Evolutionary conservation across 2,797 vertebrate genomes (phyloP), one percentile per base, ranked within the genome.

Genomic region (Harpagifer antarcticus): DNA sequence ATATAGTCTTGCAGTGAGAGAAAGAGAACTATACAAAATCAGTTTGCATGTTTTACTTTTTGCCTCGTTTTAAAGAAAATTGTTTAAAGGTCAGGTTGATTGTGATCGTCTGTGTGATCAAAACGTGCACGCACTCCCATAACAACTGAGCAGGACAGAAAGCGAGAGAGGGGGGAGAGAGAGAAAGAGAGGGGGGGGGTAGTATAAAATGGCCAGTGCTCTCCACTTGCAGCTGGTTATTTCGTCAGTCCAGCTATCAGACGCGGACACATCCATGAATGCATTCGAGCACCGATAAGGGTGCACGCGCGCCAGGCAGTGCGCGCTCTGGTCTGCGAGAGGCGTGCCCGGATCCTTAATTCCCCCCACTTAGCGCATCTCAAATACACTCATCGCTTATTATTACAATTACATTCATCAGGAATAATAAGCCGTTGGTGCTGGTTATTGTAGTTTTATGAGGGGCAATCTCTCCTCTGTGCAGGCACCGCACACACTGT

Each of bases 261-360:
- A 76, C 68, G 53, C 65, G 63, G 75, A 77, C 80, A 82, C 75
- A 49, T 73, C 44, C 78, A 12, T 10, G 76, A 63, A 68, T 50
- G 71, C 19, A 54, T 40, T 48, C 20, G 53, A 45, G 20, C 57
- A 43, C 58, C 4, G 64, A 54, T 58, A 58, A 40, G 70, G 23
- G 78, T 15, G 79, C 57, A 68, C 81, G 66, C 78, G 74, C 57
- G 33, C 16, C 54, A 2, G 53, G 83, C 84, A 88, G 84, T 90
- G 91, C 89, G 65, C 86, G 42, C 58, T 81, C 70, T 57, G 82
- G 84, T 93, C 91, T 88, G 89, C 79, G 85, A 90, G 94, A 82
- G 93, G 92, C 90, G 93, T 89, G 79, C 72, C 79, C 73, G 27
- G 57, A 76, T 86, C 80, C 78, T 69, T 67, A 20, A 76, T 78